Evolutionary conservation across 2,888 invertebrate genomes (phyloP), one percentile per base, ranked within the genome.

Genomic region (Diachrysia chrysitis): DNA sequence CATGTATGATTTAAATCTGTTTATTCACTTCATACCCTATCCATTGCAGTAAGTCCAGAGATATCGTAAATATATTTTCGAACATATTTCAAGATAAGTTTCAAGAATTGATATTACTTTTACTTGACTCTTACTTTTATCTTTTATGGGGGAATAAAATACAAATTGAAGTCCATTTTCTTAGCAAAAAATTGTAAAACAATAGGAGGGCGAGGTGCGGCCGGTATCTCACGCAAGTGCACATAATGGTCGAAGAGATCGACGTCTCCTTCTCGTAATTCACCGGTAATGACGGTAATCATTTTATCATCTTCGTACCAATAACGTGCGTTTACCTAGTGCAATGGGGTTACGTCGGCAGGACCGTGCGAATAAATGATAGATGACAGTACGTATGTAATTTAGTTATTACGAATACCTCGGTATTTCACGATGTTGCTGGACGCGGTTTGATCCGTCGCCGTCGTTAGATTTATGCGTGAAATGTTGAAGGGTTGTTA

Each of bases 251-350:
- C 85, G 83, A 83, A 79, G 80, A 78, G 83, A 74, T 79, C 71
- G 80, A 76, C 81, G 83, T 88, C 87, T 86, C 84, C 89, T 85
- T 79, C 87, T 82, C 84, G 90, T 92, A 92, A 93, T 93, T 92
- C 88, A 71, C 83, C 71, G 70, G 86, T 93, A 95, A 94, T 94
- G 93, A 93, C 88, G 85, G 94, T 90, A 94, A 95, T 95, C 93
- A 94, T 94, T 93, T 92, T 89, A 92, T 91, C 93, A 93, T 94
- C 93, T 92, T 88, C 87, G 87, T 89, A 88, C 91, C 92, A 89
- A 92, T 93, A 90, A 87, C 85, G 81, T 85, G 86, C 87, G 87
- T 87, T 89, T 89, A 87, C 86, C 85, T 84, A 82, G 81, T 75
- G 79, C 85, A 77, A 78, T 79, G 72, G 80, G 81, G 83, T 79